Base-by-base conservation (phyloP, 2,888 invertebrate genomes). In the Drosophila siamana region DNA sequence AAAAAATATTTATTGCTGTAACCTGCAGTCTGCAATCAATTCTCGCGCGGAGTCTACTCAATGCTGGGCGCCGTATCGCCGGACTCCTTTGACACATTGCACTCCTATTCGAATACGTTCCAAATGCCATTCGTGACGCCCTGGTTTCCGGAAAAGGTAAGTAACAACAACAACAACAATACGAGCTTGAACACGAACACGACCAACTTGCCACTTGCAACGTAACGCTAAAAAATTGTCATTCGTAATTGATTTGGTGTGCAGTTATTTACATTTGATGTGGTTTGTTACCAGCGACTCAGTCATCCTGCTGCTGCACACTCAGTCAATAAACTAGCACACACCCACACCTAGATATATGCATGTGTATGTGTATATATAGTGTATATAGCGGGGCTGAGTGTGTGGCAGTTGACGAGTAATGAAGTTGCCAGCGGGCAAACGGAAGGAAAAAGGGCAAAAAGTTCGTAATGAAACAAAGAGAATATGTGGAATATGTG, bases 81-180 rank as follows among this genome's bases (percentile, higher is more conserved):
- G 55, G 97, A 97, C 91, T 97, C 97, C 26, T 98, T 98, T 92
- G 97, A 98, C 93, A 98, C 97, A 28, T 94, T 98, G 60, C 97
- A 98, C 92, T 98, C 98, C 33, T 98, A 98, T 93, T 97, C 97
- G 90, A 98, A 98, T 93, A 97, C 98, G 56, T 98, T 98, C 92
- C 97, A 98, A 93, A 97, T 98, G 96, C 98, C 98, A 48, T 98
- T 98, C 91, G 95, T 98, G 74, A 97, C 97, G 50, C 97, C 97
- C 19, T 97, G 97, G 97, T 98, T 97, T 91, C 97, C 98, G 0
- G 97, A 98, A 92, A 97, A 97, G 94, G 96, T 96, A 93, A 93
- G 91, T 89, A 50, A 13, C 52, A 63, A 59, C 11, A 47, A 11
- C 4, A 19, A 13, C 19, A n/a, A 6, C 16, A 41, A 40, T n/a